phyloP scores from a whole-genome alignment of 1,140 invertebrate genomes.

The Pseudomyrmex sp. region DNA sequence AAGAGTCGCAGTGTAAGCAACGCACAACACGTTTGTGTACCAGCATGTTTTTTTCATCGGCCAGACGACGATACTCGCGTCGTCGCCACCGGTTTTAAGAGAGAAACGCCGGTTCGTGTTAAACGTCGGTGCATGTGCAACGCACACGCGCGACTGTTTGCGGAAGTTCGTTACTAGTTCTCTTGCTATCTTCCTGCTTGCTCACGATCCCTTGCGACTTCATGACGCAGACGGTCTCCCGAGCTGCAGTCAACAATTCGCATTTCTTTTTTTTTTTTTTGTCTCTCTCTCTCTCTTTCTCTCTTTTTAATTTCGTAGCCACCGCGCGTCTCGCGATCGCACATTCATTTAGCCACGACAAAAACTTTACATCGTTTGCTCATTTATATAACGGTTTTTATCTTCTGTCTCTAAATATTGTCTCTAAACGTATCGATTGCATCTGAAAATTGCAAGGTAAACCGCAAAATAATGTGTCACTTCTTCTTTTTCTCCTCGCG shows the following conservation, averaged over 20 bases:
- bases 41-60: slow-evolving; percentile 83
- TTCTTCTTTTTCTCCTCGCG: not conserved
- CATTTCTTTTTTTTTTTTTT: too few relatives aligned
- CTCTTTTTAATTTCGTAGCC: too few relatives aligned
- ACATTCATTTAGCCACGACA: not conserved
- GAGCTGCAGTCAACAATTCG: not conserved
- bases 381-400: too few relatives aligned
- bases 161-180: slow-evolving; percentile 66
- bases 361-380: not conserved
- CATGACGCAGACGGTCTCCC: slow-evolving; percentile 31
- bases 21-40: slow-evolving; percentile 75
- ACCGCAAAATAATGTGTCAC: not conserved
- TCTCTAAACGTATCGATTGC: not conserved
- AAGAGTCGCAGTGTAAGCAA: slow-evolving; percentile 80
- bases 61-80: slow-evolving; percentile 84
- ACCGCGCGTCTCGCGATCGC: not conserved
- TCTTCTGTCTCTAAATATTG: not conserved
- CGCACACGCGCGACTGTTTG: slow-evolving; percentile 47
- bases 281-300: not conserved
- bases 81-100: slow-evolving; percentile 68
- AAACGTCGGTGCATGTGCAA: slow-evolving; percentile 61
- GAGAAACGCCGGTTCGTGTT: slow-evolving; percentile 64
- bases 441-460: not conserved
- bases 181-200: slow-evolving; percentile 56
- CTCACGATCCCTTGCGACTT: slow-evolving; percentile 59